Evolutionary conservation across 2,888 invertebrate genomes (phyloP), one percentile per base, ranked within the genome.

Genomic region (Lissocephala sabroskyi): DNA sequence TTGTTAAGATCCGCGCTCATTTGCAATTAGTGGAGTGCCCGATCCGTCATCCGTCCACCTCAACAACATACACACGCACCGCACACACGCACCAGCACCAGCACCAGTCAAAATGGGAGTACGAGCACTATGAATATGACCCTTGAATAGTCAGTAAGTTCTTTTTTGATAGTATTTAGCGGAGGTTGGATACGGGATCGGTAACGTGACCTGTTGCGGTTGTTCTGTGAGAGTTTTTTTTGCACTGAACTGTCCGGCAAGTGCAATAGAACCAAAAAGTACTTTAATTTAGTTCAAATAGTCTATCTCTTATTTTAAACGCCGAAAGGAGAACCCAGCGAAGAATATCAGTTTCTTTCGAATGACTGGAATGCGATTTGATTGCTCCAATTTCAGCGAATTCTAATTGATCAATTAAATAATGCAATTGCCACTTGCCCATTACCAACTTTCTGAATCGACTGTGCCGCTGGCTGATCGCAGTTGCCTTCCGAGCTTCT

Each of bases 191-290:
- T n/a, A n/a, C n/a, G n/a, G n/a, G n/a, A n/a, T n/a, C n/a, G n/a
- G n/a, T n/a, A n/a, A n/a, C n/a, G n/a, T n/a, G n/a, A n/a, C n/a
- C n/a, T n/a, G n/a, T n/a, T n/a, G n/a, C n/a, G n/a, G n/a, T n/a
- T n/a, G n/a, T n/a, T n/a, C n/a, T n/a, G n/a, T n/a, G n/a, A n/a
- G n/a, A n/a, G n/a, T n/a, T n/a, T 42, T 45, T 52, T 41, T 46
- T 52, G 68, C 52, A 56, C 62, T n/a, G n/a, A 6, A 35, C 17
- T 33, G 43, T 13, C 7, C 59, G 74, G 62, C 49, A 62, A 54
- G 62, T 71, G 61, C 61, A 74, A 67, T 75, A 61, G 78, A 62
- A 77, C 76, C 79, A 76, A 76, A 76, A 67, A 76, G 70, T 66
- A 44, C 46, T 35, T 51, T 74, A 70, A 59, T 52, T 62, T 74